Evolutionary conservation across 1,140 invertebrate species (phyloP), one percentile per base, ranked within the genome.

Genomic region (Tribolium madens): DNA sequence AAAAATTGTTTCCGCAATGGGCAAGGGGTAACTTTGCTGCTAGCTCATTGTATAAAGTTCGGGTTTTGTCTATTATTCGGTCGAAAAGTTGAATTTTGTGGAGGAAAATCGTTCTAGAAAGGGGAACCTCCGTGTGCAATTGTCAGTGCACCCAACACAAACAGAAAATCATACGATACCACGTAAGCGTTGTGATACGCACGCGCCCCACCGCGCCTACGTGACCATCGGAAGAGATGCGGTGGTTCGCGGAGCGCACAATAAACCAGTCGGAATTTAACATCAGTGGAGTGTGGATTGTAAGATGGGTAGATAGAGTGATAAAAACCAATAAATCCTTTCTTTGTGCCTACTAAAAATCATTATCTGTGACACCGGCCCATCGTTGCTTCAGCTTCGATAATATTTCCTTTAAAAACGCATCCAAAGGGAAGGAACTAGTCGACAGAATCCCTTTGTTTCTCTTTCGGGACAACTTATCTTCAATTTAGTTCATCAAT

Each of bases 251-350:
- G 70, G 68, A 57, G 33, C 14, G 52, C 46, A 57, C 31, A 79
- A 77, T 48, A 69, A 76, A 70, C 70, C 79, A 84, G 83, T 84
- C 81, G 83, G 83, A 84, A 83, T 80, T 83, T 83, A 84, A 83
- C 83, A 84, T 83, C 83, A 77, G 76, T 72, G 80, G 79, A 77
- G 80, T 76, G 80, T 74, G 68, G 76, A 77, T 76, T 31, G 76
- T 14, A 77, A 70, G 50, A 80, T 72, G 80, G 81, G 78, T 82
- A 82, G 83, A 84, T 83, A 83, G 78, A 69, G 79, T 80, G 81
- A 77, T 26, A 64, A 64, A 79, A 81, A 82, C 81, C 81, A 77
- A 81, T 78, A 76, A 81, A 80, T 76, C 78, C 76, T 81, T 82
- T 82, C 80, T 83, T 83, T 83, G 80, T 83, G 82, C 81, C 80